Percentiles rank a stretch among this genome's conserved stretches.
These are phyloP conservation scores for Bradypus variegatus DNA, from an alignment of 2,797 vertebrate genomes.

Conservation along the genomic window DNA sequence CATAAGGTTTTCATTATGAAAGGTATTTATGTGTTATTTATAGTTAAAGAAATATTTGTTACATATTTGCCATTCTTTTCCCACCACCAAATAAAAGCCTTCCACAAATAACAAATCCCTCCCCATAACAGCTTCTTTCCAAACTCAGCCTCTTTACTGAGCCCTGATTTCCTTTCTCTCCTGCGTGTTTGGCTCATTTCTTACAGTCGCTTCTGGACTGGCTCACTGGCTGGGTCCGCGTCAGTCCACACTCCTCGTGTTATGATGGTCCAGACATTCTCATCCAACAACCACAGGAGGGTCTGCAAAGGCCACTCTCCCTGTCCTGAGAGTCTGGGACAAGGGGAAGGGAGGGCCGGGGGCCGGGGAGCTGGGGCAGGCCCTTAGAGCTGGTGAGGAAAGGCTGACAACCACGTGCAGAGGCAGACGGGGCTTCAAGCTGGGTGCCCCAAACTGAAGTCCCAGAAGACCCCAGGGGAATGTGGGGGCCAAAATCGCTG, in stretches of 20 bases:
- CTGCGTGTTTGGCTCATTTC: not conserved
- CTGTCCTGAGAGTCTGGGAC: not conserved
- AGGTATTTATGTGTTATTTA: conserved; percentile 64
- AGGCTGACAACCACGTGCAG: not conserved
- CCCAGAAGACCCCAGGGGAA: not conserved
- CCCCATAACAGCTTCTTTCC: conserved; percentile 11
- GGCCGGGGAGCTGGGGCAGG: too few relatives aligned
- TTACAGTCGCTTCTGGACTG: not conserved
- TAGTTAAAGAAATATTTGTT: conserved; percentile 58
- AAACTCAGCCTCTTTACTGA: not conserved
- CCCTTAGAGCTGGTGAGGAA: not conserved
- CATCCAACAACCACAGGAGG: not conserved
- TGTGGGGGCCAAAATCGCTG: not conserved
- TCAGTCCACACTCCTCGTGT: not conserved
- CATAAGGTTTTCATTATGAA: conserved; percentile 61
- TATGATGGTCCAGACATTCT: not conserved
- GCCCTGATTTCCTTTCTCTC: not conserved
- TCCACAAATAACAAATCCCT: conserved; percentile 53
- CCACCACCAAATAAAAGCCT: conserved; percentile 56
- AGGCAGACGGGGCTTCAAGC: fast-evolving
- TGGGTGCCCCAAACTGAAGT: not conserved
- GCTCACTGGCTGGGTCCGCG: not conserved
- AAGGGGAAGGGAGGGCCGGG: not conserved
- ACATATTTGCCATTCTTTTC: conserved; percentile 66
- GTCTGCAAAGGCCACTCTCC: not conserved